Conservation (phyloP, 1,140 invertebrate species). For the Rhyacophila brunnea region DNA sequence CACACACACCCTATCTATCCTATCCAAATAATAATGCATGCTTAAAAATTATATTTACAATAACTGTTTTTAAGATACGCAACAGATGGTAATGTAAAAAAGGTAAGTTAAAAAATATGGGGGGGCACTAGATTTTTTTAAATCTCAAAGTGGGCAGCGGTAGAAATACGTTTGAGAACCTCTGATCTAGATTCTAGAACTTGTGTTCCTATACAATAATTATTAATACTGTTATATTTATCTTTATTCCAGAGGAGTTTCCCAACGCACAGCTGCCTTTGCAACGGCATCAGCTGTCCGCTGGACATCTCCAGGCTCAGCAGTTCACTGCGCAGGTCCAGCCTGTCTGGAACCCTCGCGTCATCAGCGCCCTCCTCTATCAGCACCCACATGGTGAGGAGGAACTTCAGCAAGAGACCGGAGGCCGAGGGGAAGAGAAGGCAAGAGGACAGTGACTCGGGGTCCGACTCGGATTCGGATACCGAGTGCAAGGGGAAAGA, state of each 20-base stretch:
- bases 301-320: conserved; percentile 14
- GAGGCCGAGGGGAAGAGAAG: conserved; percentile 50
- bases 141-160: too few relatives aligned
- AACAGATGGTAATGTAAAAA: too few relatives aligned
- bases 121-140: too few relatives aligned
- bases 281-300: conserved; percentile 27
- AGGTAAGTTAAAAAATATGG: too few relatives aligned
- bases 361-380: conserved; percentile 11
- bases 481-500: conserved; percentile 57
- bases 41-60: too few relatives aligned
- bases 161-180: too few relatives aligned
- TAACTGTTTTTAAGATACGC: too few relatives aligned
- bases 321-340: not conserved
- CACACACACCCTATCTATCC: too few relatives aligned
- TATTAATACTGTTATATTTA: not conserved
- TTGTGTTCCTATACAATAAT: too few relatives aligned
- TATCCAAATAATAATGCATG: too few relatives aligned
- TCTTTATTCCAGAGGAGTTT: conserved; percentile 18
- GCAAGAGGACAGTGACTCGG: conserved; percentile 49
- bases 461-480: conserved; percentile 61
- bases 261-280: conserved; percentile 8
- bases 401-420: conserved; percentile 52
- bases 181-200: too few relatives aligned
- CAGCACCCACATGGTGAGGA: conserved; percentile 36
- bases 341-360: not conserved